Base-by-base conservation (phyloP, 64 coral and sea anemone species). In the Orbicella faveolata region DNA sequence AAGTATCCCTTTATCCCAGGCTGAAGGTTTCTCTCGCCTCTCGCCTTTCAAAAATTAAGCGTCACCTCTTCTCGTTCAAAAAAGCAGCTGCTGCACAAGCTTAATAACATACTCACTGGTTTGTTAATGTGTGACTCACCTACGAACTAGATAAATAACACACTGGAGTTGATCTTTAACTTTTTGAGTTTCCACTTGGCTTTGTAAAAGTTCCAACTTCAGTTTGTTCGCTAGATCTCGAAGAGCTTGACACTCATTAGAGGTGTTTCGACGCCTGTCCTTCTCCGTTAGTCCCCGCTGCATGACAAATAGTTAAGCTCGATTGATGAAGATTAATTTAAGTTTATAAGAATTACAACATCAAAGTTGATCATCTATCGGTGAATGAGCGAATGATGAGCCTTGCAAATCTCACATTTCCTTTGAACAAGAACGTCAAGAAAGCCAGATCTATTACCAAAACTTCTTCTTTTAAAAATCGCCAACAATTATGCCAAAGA, bases 161-260 rank as follows among this genome's bases (percentile, higher is more conserved):
- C 90, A 92, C 34, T 92, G 90, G 54, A 92, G 83, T 37, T 92
- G 90, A 88, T 92, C 90, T 54, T 52, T 87, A 77, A 92, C 83
- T 78, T 92, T 92, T 34, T 92, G 90, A 41, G 90, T 61, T 35
- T 92, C 90, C 48, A 68, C 52, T 34, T 87, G 75, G 37, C 90
- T 79, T 57, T 87, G 83, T 37, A 92, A 61, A 1, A 92, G 79
- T 13, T 87, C 90, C 62, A 87, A 19, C 74, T 86, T 87, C 37
- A 92, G 78, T 73, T 88, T 87, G 55, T 70, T 63, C 75, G 80
- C 90, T 39, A 92, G 64, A 87, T 92, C 90, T 52, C 90, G 77
- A 9, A 92, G 73, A 25, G 90, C 74, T 35, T 79, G 66, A 44
- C 83, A 87, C 33, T 92, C 83, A 26, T 69, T 53, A 1, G 75